These are phyloP conservation scores for Naja naja DNA, from an alignment of 2,113 vertebrate genomes.

Conservation along the genomic window DNA sequence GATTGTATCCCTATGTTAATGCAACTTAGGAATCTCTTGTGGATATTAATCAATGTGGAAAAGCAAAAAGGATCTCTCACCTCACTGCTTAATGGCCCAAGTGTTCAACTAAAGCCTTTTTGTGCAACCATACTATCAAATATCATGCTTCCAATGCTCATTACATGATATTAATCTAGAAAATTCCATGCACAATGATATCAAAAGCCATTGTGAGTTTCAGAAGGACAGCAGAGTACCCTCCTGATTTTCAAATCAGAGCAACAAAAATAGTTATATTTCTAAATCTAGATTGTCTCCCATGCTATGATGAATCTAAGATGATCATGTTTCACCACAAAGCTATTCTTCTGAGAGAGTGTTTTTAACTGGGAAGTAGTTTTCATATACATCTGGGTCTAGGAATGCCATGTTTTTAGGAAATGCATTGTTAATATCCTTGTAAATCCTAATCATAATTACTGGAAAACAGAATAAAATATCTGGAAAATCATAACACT, in stretches of 20 bases:
- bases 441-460: not conserved
- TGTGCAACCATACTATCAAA: not conserved
- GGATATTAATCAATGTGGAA: not conserved
- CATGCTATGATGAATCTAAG: not conserved
- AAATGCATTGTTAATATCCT: not conserved
- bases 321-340: not conserved
- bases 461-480: not conserved
- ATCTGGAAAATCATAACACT: not conserved
- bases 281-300: not conserved
- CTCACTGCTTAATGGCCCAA: not conserved
- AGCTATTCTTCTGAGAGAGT: not conserved
- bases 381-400: not conserved
- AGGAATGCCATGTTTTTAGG: not conserved
- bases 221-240: not conserved
- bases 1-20: too few species aligned
- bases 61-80: not conserved
- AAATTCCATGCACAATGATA: not conserved
- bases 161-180: not conserved
- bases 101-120: not conserved
- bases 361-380: not conserved
- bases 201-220: not conserved
- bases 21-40: too few species aligned
- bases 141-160: not conserved
- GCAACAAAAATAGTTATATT: not conserved
- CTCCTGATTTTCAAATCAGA: not conserved